Percentiles rank a stretch among this genome's conserved stretches.
Evolutionary conservation across 2,113 vertebrate genomes (phyloP).

Genomic region (Oryzias curvinotus): DNA sequence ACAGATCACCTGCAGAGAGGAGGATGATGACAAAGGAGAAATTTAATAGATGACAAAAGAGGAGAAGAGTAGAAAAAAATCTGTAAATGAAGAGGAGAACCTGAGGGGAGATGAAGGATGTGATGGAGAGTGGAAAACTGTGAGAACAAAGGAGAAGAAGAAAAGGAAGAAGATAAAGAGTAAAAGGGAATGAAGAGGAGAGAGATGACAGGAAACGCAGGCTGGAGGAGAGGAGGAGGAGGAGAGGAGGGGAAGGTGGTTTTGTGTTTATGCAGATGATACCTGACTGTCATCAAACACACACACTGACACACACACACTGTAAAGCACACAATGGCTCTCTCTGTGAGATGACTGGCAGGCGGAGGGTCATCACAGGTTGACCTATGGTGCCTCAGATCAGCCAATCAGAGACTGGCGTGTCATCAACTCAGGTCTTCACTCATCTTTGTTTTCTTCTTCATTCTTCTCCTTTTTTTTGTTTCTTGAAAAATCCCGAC

Average conservation of each 20-base stretch:
- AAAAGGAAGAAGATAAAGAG: not conserved
- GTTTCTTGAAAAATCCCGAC: constrained; percentile 10
- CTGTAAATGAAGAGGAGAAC: no score
- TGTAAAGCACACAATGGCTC: constrained; percentile 46
- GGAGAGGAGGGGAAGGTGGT: not conserved
- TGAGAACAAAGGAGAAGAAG: not conserved
- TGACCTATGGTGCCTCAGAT: constrained; percentile 24
- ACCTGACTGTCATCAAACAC: constrained; percentile 8
- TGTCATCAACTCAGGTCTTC: constrained; percentile 25
- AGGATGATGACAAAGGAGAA: not conserved
- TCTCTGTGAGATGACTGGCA: constrained; percentile 58
- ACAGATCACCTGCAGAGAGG: constrained; percentile 86
- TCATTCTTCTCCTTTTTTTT: not conserved
- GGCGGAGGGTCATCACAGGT: constrained; percentile 42
- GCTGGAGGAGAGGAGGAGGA: not conserved
- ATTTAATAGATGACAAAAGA: not conserved
- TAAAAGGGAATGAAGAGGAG: not conserved
- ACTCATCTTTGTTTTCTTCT: constrained; percentile 12
- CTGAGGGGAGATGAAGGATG: no score
- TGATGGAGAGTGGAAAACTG: not conserved
- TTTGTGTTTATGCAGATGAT: constrained; percentile 24
- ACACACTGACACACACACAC: constrained; percentile 5
- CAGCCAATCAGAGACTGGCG: constrained; percentile 38
- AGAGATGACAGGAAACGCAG: not conserved
- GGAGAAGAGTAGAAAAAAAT: not conserved